Percentiles rank a stretch among this genome's conserved stretches.
These are phyloP conservation scores for Punctoribates punctum DNA, from an alignment of 2,888 invertebrate species.

Conservation along the genomic window DNA sequence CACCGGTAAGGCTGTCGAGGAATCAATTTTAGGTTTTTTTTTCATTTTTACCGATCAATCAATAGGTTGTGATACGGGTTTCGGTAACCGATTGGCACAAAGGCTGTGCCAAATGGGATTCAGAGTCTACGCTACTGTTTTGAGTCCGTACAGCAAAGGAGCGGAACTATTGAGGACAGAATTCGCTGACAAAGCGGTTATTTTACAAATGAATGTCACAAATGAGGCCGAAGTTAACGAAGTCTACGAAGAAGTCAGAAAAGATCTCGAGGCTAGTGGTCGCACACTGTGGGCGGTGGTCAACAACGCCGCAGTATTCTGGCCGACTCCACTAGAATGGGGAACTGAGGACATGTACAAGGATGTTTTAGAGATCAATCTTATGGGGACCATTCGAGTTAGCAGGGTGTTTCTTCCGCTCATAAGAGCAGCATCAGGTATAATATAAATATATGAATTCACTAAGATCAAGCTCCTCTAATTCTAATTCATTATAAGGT, in stretches of 20 bases:
- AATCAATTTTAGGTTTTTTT: no score
- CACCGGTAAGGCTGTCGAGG: no score
- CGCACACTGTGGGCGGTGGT: constrained; percentile 57
- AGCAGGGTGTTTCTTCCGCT: constrained; percentile 52
- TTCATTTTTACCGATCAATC: no score
- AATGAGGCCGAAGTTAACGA: constrained; percentile 50
- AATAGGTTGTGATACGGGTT: no score
- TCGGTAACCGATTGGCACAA: no score
- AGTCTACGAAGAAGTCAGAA: constrained; percentile 31
- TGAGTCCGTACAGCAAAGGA: no score
- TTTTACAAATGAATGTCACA: constrained; percentile 53
- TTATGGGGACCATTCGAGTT: constrained; percentile 51
- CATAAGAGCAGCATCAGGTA: constrained; percentile 40
- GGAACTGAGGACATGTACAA: constrained; percentile 54
- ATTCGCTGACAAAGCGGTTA: constrained; percentile 46
- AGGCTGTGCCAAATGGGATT: no score
- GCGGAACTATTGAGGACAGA: no score
- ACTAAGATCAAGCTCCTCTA: no score
- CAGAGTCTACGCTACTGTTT: no score
- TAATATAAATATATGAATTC: no score
- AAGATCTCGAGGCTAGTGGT: neutral
- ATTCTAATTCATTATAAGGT: no score
- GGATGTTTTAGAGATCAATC: constrained; percentile 51
- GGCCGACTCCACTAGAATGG: constrained; percentile 56
- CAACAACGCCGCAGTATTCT: constrained; percentile 58